Base-by-base conservation (phyloP, 2,113 vertebrate species). In the Cervus canadensis region DNA sequence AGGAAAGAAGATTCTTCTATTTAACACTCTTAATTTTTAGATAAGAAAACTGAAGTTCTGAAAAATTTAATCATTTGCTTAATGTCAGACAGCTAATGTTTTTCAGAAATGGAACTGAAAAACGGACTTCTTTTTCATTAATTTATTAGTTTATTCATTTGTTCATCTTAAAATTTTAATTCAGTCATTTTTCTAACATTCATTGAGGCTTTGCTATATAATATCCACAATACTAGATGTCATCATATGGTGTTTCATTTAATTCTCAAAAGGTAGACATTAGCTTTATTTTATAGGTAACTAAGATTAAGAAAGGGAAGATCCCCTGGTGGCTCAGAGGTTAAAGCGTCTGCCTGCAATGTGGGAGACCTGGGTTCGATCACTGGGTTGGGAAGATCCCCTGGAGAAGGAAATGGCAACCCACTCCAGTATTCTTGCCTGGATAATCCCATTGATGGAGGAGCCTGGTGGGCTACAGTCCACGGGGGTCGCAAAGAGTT, bases 281-380 rank as follows among this genome's bases (percentile, higher is more conserved):
- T 82, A 82, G 25, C 9, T 84, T 87, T 28, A 74, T 86, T 95
- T 93, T 90, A 78, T 79, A 91, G 62, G 91, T 62, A 92, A 92
- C 16, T 89, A 30, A 94, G 15, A 52, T 57, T 87, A 56, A 87
- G 67, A 92, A 71, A 71, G 12, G 48, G 48, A 50, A 50, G 48
- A 50, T 50, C 48, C 12, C 12, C 48, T 50, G 48, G 48, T 13
- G 12, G 48, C 48, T 50, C 48, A 50, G 48, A 50, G 12, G 48
- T 50, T 50, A 50, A 50, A 50, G 48, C 3, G 1, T 50, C 48
- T 50, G 12, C 48, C 48, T 13, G 48, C 48, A 50, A 50, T 50
- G 48, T 13, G 48, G 48, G 48, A 13, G 12, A 50, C 48, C 48
- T 50, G 48, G 48, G 48, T 50, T 50, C 12, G 12, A 50, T 50